These are phyloP conservation scores for Aspidiotus destructor DNA, from an alignment of 2,888 invertebrate genomes.

Conservation along the genomic window DNA sequence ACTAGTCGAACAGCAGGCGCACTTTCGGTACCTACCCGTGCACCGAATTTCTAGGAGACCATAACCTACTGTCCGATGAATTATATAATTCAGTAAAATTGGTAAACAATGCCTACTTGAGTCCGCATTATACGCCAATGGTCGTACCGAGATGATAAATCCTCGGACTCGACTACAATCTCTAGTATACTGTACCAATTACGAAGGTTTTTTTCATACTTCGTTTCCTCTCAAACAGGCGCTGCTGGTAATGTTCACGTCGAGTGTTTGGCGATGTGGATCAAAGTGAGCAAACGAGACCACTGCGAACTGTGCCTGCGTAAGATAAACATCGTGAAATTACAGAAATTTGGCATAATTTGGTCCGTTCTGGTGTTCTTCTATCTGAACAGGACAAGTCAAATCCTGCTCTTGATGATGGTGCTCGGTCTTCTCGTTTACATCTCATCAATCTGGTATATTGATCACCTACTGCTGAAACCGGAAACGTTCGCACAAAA, in stretches of 20 bases:
- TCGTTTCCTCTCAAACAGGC: background rate
- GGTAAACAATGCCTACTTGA: no score
- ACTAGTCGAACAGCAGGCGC: no score
- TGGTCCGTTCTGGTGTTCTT: slow-evolving; percentile 15
- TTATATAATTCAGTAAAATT: no score
- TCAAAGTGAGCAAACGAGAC: slow-evolving; percentile 17
- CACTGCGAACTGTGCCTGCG: slow-evolving; percentile 23
- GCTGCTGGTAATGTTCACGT: slow-evolving; percentile 22
- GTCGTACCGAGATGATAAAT: no score
- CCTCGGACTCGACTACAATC: no score
- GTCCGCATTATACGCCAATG: no score
- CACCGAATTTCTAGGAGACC: no score
- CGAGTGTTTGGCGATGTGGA: slow-evolving; percentile 25
- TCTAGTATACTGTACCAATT: no score
- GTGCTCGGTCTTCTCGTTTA: slow-evolving; percentile 8
- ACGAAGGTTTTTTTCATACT: no score
- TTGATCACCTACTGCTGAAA: slow-evolving; percentile 12
- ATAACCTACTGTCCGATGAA: no score
- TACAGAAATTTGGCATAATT: slow-evolving; percentile 15
- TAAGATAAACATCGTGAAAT: slow-evolving; percentile 19
- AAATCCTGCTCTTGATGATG: slow-evolving; percentile 8
- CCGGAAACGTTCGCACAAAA: slow-evolving; percentile 1
- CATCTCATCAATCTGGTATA: slow-evolving; percentile 10
- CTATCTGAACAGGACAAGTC: slow-evolving; percentile 12
- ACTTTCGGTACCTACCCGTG: no score